phyloP scores from a whole-genome alignment of 2,797 vertebrate species.

The Sebastes hubbsi region DNA sequence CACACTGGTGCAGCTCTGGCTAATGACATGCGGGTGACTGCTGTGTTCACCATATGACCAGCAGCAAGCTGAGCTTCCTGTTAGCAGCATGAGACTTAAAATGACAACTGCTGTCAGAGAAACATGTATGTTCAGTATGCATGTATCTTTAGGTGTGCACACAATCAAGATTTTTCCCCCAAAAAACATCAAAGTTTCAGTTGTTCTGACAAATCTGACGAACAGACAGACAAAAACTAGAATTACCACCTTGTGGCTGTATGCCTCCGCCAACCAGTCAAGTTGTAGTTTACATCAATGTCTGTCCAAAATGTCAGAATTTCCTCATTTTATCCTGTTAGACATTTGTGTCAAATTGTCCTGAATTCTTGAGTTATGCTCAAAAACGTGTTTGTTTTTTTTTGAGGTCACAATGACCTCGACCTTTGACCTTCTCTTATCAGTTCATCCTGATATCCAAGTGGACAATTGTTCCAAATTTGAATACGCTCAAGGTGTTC shows the following conservation, averaged over 20 bases:
- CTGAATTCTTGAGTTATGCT: background rate
- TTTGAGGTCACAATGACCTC: background rate
- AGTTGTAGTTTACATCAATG: background rate
- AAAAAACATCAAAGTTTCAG: no score
- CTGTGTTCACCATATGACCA: constrained; percentile 65
- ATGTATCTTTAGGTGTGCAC: background rate
- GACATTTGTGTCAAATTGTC: background rate
- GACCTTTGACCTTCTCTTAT: background rate
- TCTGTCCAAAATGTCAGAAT: background rate
- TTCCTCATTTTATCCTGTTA: background rate
- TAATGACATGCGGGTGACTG: constrained; percentile 79
- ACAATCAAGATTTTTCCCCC: background rate
- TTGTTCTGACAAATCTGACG: background rate
- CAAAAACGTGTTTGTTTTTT: background rate
- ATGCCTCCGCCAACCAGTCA: fast-evolving
- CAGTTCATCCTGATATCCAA: background rate
- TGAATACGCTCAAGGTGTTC: background rate
- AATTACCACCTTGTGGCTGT: background rate
- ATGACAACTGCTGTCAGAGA: background rate
- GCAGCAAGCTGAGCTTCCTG: constrained; percentile 35
- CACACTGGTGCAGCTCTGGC: constrained; percentile 25
- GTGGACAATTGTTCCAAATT: background rate
- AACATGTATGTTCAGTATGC: background rate
- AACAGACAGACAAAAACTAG: background rate
- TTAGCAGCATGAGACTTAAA: constrained; percentile 20